Base-by-base conservation (phyloP, 2,888 invertebrate genomes). In the Camptogramma bilineatum region DNA sequence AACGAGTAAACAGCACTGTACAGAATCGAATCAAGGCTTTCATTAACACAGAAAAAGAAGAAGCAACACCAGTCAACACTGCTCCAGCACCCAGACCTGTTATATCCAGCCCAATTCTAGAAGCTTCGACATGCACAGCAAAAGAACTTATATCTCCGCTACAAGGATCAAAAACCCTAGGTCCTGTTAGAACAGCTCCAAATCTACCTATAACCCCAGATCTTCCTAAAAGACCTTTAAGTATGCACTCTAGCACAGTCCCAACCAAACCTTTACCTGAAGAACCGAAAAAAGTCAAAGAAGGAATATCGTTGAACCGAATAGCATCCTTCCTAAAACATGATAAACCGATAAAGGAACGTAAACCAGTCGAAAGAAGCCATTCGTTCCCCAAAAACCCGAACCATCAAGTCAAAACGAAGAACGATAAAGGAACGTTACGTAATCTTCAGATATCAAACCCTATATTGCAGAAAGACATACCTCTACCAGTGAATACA, bases 391-490 rank as follows among this genome's bases (percentile, higher is more conserved):
- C 96, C 0, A 94, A 95, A 70, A 93, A 91, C 52, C 92, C 93
- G 2, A 94, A 91, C 66, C 93, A 94, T 59, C 94, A 94, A 67
- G 78, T 94, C 0, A 96, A 95, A 84, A 94, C 94, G 58, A 96
- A 96, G 53, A 62, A 57, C 0, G 96, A 97, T 77, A 96, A 96
- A 77, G 95, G 95, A 13, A 93, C 95, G 0, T 80, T 98, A 56
- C 94, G 97, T 54, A 96, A 95, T 61, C 88, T 97, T 55, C 96
- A 97, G 82, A 98, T 98, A 76, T 98, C 98, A 0, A 94, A 95
- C 76, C 98, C 98, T 0, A 97, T 98, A 73, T 94, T 95, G 0
- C 96, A 96, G 78, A 94, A 94, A 62, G 94, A 95, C 53, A 95
- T 95, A 9, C 95, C 95, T 51, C 79, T 95, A 1, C 89, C 95